Percentiles rank a stretch among this genome's conserved stretches.
Evolutionary conservation across 1,140 invertebrate genomes (phyloP).

Genomic region (Carcinoscorpius rotundicauda): DNA sequence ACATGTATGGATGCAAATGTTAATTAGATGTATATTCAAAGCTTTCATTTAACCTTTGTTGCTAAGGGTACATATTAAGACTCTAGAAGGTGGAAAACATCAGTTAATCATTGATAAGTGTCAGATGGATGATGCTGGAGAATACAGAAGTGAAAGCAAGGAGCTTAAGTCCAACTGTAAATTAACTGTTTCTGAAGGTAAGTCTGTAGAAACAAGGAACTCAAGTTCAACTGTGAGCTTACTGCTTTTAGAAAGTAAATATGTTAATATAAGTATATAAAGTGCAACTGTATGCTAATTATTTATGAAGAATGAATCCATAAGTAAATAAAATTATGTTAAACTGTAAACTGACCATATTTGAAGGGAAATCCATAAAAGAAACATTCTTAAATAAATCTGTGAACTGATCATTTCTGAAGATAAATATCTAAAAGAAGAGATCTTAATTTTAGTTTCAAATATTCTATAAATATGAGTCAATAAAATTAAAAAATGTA

Average conservation of each 20-base stretch:
- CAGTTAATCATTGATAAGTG: conserved; percentile 72
- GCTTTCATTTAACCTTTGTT: conserved; percentile 11
- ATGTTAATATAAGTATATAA: background rate
- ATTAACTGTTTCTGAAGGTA: conserved; percentile 51
- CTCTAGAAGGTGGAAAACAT: conserved; percentile 80
- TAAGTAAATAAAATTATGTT: too few relatives aligned
- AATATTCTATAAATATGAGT: too few relatives aligned
- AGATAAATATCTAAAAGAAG: too few relatives aligned
- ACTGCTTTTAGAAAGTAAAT: background rate
- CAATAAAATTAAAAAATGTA: too few relatives aligned
- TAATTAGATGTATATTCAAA: too few relatives aligned
- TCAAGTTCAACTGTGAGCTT: background rate
- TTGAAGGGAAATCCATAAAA: too few relatives aligned
- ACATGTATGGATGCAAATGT: too few relatives aligned
- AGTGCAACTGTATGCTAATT: background rate
- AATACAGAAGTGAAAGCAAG: conserved; percentile 73
- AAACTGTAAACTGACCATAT: too few relatives aligned
- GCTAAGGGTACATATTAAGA: conserved; percentile 67
- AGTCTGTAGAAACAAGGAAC: conserved; percentile 6
- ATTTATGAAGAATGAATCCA: background rate
- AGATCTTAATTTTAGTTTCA: too few relatives aligned
- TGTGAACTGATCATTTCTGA: too few relatives aligned
- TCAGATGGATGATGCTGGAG: conserved; percentile 67
- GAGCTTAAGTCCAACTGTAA: conserved; percentile 60
- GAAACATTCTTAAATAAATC: too few relatives aligned